A percentile compares a stretch with the other conserved stretches of the same genome.
phyloP scores from a whole-genome alignment of 2,888 invertebrate genomes.

The Autographa gamma region DNA sequence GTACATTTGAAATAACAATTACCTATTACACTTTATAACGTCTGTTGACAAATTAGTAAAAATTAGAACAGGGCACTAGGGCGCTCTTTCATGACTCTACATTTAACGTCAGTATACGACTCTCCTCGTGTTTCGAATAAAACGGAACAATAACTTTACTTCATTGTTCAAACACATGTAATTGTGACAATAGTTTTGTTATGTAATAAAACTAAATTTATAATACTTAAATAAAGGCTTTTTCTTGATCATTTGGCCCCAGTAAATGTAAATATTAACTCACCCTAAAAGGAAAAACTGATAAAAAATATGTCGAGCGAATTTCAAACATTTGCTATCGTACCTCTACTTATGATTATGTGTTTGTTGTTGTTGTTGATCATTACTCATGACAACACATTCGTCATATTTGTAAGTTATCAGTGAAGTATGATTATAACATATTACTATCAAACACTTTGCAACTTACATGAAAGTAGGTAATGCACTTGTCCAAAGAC shows the following conservation, averaged over 20 bases:
- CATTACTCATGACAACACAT: not conserved
- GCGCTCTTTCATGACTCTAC: slow-evolving; percentile 4
- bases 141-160: not conserved
- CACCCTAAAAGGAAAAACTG: not conserved
- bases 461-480: not conserved
- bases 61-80: slow-evolving; percentile 4
- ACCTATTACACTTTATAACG: not conserved
- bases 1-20: not conserved
- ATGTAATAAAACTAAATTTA: too few relatives aligned
- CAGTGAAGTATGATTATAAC: not conserved
- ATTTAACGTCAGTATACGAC: not conserved
- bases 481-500: not conserved
- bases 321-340: not conserved
- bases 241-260: too few relatives aligned
- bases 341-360: not conserved
- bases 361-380: not conserved
- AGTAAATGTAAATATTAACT: too few relatives aligned
- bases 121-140: not conserved
- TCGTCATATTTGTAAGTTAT: not conserved
- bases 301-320: not conserved
- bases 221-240: too few relatives aligned
- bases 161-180: not conserved
- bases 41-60: slow-evolving; percentile 4
- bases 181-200: too few relatives aligned
- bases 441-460: not conserved